Evolutionary conservation across 2,888 invertebrate species (phyloP), one percentile per base, ranked within the genome.

Genomic region (Lycocerus yunnanus): DNA sequence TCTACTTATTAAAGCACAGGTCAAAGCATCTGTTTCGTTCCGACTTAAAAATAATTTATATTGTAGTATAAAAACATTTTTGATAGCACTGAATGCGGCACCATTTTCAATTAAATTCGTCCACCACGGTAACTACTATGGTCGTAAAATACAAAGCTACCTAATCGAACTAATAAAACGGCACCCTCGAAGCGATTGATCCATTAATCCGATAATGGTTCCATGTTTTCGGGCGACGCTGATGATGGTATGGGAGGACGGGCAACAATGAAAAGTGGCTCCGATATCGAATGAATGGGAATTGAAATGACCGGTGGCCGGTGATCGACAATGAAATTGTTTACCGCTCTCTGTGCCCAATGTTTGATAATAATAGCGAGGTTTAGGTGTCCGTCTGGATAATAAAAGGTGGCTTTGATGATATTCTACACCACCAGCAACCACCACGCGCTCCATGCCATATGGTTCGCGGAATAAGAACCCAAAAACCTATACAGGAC

Each of bases 201-300:
- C 80, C 80, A 79, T 80, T 79, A 81, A 81, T 81, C 78, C 76
- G 76, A 76, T 73, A 79, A 75, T 76, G 72, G 79, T 77, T 78
- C 74, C 73, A 78, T 76, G 79, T 79, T 81, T 81, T 80, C 79
- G 79, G 78, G 75, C 72, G 65, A 77, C 77, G 78, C n/a, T 43
- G n/a, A 43, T 43, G 27, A 73, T 77, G 74, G 15, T 60, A 61
- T 13, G 61, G 74, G 68, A 61, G 72, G 60, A 68, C 43, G 24
- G n/a, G 68, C 69, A 68, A 75, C 72, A 75, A 73, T 73, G 75
- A 59, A 18, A 43, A 43, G n/a, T 18, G 67, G n/a, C 13, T 61
- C 75, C 58, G 68, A 60, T 24, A 18, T 27, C 15, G 59, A 68
- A 59, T 67, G 71, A 68, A 74, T 71, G 15, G 71, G 68, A 65